Evolutionary conservation across 2,888 invertebrate species (phyloP), one percentile per base, ranked within the genome.

Genomic region (Phengaris arion): DNA sequence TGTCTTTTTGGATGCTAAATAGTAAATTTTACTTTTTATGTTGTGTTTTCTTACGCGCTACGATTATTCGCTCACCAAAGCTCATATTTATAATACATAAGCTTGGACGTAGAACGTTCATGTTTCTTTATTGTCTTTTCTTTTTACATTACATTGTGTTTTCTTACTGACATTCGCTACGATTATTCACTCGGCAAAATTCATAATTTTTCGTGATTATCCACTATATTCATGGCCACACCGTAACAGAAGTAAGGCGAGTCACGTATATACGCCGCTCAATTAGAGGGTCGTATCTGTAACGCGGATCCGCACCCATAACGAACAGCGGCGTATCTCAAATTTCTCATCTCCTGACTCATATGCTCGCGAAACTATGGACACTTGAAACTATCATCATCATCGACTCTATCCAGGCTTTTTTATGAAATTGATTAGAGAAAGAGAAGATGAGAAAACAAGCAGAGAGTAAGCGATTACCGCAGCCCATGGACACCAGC

Each of bases 281-380:
- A 90, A 90, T 90, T 89, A 90, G 89, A 85, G 84, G 84, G 76
- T 77, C 77, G 80, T 84, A 88, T 89, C 89, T 85, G 83, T 85
- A 85, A 83, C 86, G 84, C 85, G 81, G 81, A 86, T 87, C 85
- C 88, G 84, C 87, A 82, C 90, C 88, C 89, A 89, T 90, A 89
- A 89, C 88, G 89, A 88, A 88, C 86, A 83, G 76, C 79, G 80
- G 82, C 84, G 87, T 89, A 90, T 91, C 90, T 86, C 77, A 85
- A 89, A 88, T 90, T 90, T 91, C 91, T 89, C 87, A 91, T 90
- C 91, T 88, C 79, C 78, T 88, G 87, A 87, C 84, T 89, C 88
- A 87, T 80, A 79, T 81, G 85, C 86, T 85, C 85, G 88, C 88
- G 81, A 89, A 89, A 87, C 57, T 75, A 75, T 75, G 75, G 75